These are phyloP conservation scores for Nomada lathburiana DNA, from an alignment of 2,888 invertebrate genomes.

Conservation along the genomic window DNA sequence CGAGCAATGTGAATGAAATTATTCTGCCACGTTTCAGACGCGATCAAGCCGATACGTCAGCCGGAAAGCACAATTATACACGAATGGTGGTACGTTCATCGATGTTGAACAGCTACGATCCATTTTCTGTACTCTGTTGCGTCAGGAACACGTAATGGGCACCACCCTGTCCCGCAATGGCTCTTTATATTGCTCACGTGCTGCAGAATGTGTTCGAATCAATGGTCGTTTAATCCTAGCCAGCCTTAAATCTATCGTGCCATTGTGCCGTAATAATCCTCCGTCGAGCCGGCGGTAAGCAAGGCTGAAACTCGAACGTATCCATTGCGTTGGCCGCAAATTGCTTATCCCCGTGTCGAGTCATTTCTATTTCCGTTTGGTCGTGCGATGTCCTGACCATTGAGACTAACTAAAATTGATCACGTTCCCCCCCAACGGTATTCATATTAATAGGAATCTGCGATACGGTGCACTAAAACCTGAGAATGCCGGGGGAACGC, in stretches of 20 bases:
- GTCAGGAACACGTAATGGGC: constrained; percentile 25
- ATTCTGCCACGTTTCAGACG: neutral
- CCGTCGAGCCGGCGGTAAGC: constrained; percentile 17
- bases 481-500: neutral
- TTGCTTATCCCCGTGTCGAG: neutral
- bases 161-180: constrained; percentile 12
- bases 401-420: neutral
- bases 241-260: constrained; percentile 34
- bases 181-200: constrained; percentile 44
- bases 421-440: neutral
- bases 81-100: neutral
- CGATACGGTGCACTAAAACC: neutral
- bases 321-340: neutral
- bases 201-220: constrained; percentile 42
- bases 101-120: constrained; percentile 16
- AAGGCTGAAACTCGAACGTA: constrained; percentile 10
- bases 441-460: neutral
- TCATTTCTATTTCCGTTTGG: neutral
- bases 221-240: constrained; percentile 37
- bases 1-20: constrained; percentile 3
- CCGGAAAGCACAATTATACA: neutral
- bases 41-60: neutral
- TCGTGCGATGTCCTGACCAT: neutral
- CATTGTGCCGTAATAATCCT: constrained; percentile 45
- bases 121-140: constrained; percentile 23